Evolutionary conservation across 2,888 invertebrate genomes (phyloP).

Genomic region (Papilio protenor): DNA sequence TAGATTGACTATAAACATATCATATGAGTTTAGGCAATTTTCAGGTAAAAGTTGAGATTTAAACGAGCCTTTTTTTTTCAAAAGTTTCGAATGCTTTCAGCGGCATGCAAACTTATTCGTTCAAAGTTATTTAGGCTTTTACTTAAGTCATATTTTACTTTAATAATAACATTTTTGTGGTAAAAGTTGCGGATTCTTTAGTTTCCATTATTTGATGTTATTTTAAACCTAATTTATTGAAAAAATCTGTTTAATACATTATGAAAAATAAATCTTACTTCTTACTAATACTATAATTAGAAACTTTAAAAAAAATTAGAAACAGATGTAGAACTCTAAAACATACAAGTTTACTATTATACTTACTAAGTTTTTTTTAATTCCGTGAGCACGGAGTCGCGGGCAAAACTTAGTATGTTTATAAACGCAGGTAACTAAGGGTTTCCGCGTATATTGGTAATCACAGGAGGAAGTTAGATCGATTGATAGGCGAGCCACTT

Average conservation of each 20-base stretch:
- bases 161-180: neutral
- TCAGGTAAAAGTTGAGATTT: neutral
- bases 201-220: neutral
- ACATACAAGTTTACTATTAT: no score
- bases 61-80: neutral
- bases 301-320: no score
- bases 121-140: neutral
- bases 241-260: no score
- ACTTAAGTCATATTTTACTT: constrained; percentile 2
- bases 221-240: neutral
- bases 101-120: neutral
- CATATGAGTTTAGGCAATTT: neutral
- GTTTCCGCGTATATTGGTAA: neutral
- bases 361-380: no score
- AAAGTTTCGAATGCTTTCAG: constrained; percentile 2
- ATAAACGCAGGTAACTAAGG: neutral
- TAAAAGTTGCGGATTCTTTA: neutral
- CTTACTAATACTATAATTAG: no score
- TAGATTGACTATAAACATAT: neutral
- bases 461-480: constrained; percentile 36
- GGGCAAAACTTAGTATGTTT: neutral
- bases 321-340: no score
- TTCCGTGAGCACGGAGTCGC: no score
- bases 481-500: constrained; percentile 25
- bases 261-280: no score